phyloP scores from a whole-genome alignment of 1,140 invertebrate genomes.

The Drosophila prosaltans region DNA sequence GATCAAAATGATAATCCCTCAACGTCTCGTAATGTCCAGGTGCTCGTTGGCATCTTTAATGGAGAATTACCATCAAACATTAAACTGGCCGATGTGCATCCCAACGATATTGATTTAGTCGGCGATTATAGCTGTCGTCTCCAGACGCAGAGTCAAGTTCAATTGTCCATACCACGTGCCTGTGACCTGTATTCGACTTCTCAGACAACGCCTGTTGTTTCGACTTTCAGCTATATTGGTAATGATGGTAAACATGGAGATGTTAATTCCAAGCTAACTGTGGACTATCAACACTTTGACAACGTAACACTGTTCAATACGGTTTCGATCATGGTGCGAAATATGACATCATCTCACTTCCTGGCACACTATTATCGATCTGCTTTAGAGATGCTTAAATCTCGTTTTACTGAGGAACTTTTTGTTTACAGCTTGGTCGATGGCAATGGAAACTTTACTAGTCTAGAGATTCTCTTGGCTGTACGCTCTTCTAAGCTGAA shows the following conservation, averaged over 20 bases:
- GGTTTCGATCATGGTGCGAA: slow-evolving; percentile 89
- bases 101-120: slow-evolving; percentile 93
- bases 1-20: slow-evolving; percentile 97
- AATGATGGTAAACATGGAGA: slow-evolving; percentile 94
- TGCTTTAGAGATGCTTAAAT: slow-evolving; percentile 88
- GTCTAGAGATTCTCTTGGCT: slow-evolving; percentile 89
- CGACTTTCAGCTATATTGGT: slow-evolving; percentile 91
- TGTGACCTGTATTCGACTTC: slow-evolving; percentile 91
- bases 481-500: slow-evolving; percentile 84
- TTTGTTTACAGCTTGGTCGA: slow-evolving; percentile 89
- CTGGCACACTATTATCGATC: slow-evolving; percentile 89
- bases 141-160: slow-evolving; percentile 84
- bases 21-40: slow-evolving; percentile 90
- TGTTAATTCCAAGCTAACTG: slow-evolving; percentile 92
- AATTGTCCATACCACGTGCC: slow-evolving; percentile 87
- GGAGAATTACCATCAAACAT: slow-evolving; percentile 87
- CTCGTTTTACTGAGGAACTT: slow-evolving; percentile 86
- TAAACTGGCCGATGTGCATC: slow-evolving; percentile 94
- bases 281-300: slow-evolving; percentile 91
- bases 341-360: slow-evolving; percentile 89
- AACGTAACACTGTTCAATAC: slow-evolving; percentile 93
- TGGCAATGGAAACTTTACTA: slow-evolving; percentile 82
- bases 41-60: slow-evolving; percentile 91
- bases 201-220: slow-evolving; percentile 87
- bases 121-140: slow-evolving; percentile 95